phyloP scores from a whole-genome alignment of 2,888 invertebrate genomes.

The Clostera curtula region DNA sequence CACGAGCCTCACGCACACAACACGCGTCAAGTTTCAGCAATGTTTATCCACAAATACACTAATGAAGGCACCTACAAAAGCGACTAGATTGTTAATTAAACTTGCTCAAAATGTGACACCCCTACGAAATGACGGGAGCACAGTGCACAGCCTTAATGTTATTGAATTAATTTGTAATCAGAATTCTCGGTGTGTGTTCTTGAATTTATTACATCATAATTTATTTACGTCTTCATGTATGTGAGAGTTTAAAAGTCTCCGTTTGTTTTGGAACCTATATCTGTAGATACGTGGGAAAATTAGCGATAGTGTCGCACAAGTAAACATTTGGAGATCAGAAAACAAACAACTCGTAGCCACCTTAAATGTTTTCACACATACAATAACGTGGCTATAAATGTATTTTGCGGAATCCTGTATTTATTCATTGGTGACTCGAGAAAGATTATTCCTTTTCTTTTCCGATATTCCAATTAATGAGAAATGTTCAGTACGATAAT shows the following conservation, averaged over 20 bases:
- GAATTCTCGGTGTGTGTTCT: slow-evolving; percentile 65
- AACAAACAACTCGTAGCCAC: too few species aligned
- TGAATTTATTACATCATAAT: slow-evolving; percentile 52
- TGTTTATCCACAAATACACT: slow-evolving; percentile 74
- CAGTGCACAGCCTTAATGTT: slow-evolving; percentile 69
- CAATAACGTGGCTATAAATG: too few species aligned
- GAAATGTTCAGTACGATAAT: slow-evolving; percentile 14
- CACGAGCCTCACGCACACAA: slow-evolving; percentile 44
- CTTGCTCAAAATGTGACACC: slow-evolving; percentile 74
- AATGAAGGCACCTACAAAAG: slow-evolving; percentile 74
- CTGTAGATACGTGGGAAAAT: too few species aligned
- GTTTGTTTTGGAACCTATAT: too few species aligned
- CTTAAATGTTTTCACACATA: too few species aligned
- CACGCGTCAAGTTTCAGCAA: slow-evolving; percentile 55
- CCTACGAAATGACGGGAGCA: slow-evolving; percentile 70
- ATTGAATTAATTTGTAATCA: slow-evolving; percentile 74
- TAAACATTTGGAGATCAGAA: too few species aligned
- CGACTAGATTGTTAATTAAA: slow-evolving; percentile 75
- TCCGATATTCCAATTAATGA: too few species aligned
- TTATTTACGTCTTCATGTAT: slow-evolving; percentile 36
- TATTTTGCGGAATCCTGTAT: too few species aligned
- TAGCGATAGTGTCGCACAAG: too few species aligned
- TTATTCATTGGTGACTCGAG: slow-evolving; percentile 4
- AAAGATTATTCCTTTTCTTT: slow-evolving; percentile 7
- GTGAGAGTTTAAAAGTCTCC: slow-evolving; percentile 28